A percentile compares a stretch with the other conserved stretches of the same genome.
phyloP scores from a whole-genome alignment of 2,888 invertebrate species.

The Auanema freiburgensis region DNA sequence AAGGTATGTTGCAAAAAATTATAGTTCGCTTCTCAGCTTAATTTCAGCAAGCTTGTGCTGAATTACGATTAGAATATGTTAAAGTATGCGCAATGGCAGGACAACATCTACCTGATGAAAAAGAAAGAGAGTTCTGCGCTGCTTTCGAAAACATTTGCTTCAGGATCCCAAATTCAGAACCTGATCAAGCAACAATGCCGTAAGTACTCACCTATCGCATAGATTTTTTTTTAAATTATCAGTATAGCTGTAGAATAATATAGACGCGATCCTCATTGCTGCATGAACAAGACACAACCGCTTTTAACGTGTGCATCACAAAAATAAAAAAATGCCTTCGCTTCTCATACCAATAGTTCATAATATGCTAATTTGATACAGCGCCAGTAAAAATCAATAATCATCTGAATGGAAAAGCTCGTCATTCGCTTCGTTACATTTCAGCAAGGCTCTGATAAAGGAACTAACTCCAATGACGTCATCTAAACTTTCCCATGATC shows the following conservation, averaged over 20 bases:
- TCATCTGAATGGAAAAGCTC: no score
- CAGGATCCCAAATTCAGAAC: conserved; percentile 25
- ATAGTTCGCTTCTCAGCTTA: no score
- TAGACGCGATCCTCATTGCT: no score
- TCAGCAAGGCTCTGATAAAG: conserved; percentile 19
- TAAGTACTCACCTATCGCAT: conserved; percentile 1
- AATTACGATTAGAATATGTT: conserved; percentile 49
- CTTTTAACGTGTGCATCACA: no score
- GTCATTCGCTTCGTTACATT: neutral
- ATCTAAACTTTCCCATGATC: neutral
- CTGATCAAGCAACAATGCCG: conserved; percentile 19
- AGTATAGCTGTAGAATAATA: no score
- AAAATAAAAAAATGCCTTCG: no score
- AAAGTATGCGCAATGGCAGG: conserved; percentile 33
- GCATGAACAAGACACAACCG: no score
- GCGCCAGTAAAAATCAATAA: no score
- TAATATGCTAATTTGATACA: no score
- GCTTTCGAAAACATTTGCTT: conserved; percentile 59
- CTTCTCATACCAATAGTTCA: no score
- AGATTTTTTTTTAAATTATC: no score
- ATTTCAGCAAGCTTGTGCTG: conserved; percentile 47
- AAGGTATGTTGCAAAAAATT: no score
- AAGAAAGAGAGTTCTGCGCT: conserved; percentile 37
- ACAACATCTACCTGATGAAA: conserved; percentile 23
- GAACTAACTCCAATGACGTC: conserved; percentile 18